phyloP scores from a whole-genome alignment of 2,797 vertebrate genomes.

The Loris lydekkerianus region DNA sequence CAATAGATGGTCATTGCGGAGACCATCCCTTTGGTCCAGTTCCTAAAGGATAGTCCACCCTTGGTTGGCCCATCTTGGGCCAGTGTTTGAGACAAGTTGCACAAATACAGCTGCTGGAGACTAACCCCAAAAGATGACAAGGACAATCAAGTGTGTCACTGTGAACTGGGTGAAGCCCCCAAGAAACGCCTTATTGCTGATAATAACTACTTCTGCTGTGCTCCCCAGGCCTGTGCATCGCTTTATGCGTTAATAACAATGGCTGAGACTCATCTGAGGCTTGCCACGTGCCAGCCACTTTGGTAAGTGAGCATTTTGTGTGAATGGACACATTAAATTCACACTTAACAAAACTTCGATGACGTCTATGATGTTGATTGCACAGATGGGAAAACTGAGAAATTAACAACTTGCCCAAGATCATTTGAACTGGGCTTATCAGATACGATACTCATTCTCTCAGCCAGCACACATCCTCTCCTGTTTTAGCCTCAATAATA shows the following conservation, averaged over 20 bases:
- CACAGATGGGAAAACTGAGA: background rate
- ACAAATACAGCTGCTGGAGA: background rate
- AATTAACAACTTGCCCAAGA: background rate
- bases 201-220: background rate
- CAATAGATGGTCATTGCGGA: background rate
- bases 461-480: background rate
- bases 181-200: rapidly evolving
- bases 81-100: background rate
- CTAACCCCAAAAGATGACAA: background rate
- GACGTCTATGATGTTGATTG: background rate
- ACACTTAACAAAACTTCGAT: background rate
- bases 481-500: background rate
- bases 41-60: background rate
- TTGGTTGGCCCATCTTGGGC: background rate
- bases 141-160: background rate
- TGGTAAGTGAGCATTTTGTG: background rate
- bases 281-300: background rate
- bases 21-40: background rate
- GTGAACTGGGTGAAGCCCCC: background rate
- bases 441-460: background rate
- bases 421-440: background rate
- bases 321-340: background rate
- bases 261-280: background rate
- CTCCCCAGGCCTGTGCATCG: background rate
- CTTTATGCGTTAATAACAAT: background rate